A percentile compares a stretch with the other conserved stretches of the same genome.
These are phyloP conservation scores for Brachypteracias leptosomus DNA, from an alignment of 2,113 vertebrate genomes.

Conservation along the genomic window DNA sequence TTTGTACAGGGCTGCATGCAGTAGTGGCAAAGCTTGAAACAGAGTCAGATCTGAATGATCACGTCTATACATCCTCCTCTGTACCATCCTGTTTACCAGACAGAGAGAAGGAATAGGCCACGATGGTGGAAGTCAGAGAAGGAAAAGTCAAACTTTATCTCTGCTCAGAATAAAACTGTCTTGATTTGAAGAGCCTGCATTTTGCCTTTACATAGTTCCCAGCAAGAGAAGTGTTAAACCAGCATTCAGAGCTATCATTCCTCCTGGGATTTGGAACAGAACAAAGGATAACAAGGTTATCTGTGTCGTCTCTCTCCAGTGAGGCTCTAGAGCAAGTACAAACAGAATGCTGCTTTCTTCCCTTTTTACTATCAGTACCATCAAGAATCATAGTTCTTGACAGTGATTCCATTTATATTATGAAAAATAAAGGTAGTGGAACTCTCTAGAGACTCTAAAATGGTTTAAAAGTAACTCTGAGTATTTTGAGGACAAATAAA, in stretches of 20 bases:
- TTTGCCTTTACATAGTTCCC: background rate
- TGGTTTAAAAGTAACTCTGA: background rate
- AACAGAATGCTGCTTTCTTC: constrained; percentile 3
- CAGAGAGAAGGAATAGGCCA: background rate
- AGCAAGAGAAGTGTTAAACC: constrained; percentile 28
- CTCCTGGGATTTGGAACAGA: background rate
- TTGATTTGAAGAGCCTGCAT: background rate
- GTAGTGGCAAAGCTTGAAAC: background rate
- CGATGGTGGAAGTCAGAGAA: background rate
- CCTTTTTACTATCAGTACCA: background rate
- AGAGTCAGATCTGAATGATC: background rate
- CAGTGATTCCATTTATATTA: background rate
- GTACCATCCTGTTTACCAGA: background rate
- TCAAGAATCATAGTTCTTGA: background rate
- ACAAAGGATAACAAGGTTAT: constrained; percentile 24
- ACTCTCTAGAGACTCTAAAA: background rate
- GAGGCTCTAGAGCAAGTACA: background rate
- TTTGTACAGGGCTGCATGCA: background rate
- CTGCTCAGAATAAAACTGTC: background rate
- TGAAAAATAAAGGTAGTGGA: background rate
- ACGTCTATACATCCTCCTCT: background rate
- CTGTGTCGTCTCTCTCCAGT: background rate
- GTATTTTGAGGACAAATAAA: background rate
- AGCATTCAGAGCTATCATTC: background rate
- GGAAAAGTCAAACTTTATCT: background rate